Conservation (phyloP, 2,797 vertebrate species). For the Glossophaga mutica region DNA sequence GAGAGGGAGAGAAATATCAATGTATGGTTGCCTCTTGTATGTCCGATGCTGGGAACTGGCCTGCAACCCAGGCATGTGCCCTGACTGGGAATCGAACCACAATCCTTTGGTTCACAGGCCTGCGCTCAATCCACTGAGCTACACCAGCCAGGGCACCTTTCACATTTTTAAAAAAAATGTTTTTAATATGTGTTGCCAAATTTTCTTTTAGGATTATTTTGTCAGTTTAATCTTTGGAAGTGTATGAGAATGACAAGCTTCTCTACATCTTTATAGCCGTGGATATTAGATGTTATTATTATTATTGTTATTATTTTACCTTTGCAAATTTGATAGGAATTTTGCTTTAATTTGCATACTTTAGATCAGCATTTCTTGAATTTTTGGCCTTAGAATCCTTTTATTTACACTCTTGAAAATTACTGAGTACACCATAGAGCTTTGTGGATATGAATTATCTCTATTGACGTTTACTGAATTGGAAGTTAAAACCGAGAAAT, state of each 20-base stretch:
- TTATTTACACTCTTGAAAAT: neutral
- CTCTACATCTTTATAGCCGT: neutral
- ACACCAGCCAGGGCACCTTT: no score
- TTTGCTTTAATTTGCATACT: neutral
- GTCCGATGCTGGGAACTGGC: no score
- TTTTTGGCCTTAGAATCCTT: neutral
- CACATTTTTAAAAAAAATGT: no score
- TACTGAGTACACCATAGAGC: neutral
- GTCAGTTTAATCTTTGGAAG: neutral
- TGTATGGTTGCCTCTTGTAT: no score
- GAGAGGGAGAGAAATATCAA: no score
- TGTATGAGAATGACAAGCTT: neutral
- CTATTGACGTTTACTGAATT: conserved; percentile 9
- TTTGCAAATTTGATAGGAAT: conserved; percentile 26
- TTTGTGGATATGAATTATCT: neutral
- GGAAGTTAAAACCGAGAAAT: neutral
- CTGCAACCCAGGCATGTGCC: no score
- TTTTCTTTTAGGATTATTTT: conserved; percentile 38
- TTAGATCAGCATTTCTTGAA: neutral
- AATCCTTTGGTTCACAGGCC: no score
- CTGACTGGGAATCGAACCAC: no score
- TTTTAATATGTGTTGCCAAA: neutral
- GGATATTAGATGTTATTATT: neutral
- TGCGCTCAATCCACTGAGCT: no score
- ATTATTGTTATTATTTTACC: neutral